A percentile compares a stretch with the other conserved stretches of the same genome.
Conservation (phyloP, 2,113 vertebrate genomes). For the Tapirus terrestris region DNA sequence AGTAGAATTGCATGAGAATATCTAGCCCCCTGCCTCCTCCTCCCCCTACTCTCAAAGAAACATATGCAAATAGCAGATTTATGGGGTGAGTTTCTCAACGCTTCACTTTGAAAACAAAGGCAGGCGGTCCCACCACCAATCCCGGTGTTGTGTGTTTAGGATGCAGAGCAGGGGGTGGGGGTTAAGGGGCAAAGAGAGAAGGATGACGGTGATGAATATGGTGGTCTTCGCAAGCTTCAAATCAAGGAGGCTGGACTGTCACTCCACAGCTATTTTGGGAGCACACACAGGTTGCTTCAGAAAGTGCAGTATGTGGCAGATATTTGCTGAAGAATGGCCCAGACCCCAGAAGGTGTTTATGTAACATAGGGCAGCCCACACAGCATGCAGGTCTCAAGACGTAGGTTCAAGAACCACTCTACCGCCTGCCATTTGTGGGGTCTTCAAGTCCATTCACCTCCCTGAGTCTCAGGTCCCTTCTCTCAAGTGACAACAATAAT, state of each 20-base stretch:
- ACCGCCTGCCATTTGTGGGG: not conserved
- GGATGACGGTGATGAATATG: not conserved
- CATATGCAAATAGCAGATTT: conserved; percentile 71
- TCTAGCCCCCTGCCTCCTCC: conserved; percentile 76
- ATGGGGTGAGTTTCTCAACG: conserved; percentile 62
- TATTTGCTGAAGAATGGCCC: not conserved
- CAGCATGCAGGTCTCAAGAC: not conserved
- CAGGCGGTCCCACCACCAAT: not conserved
- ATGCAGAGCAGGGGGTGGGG: not conserved
- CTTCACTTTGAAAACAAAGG: conserved; percentile 77
- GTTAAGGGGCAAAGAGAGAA: not conserved
- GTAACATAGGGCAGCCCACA: not conserved
- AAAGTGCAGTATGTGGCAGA: not conserved
- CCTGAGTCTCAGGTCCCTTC: not conserved
- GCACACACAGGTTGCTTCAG: not conserved
- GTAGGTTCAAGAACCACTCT: not conserved
- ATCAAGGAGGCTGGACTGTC: not conserved
- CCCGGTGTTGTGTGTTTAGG: not conserved
- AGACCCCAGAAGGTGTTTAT: not conserved
- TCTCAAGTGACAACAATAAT: not conserved
- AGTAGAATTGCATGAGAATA: conserved; percentile 80
- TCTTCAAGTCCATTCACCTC: not conserved
- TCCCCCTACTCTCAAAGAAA: conserved; percentile 72
- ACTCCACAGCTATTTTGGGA: conserved; percentile 25
- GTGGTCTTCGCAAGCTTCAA: not conserved